A percentile compares a stretch with the other conserved stretches of the same genome.
Conservation (phyloP, 2,113 vertebrate genomes). For the Lagenorhynchus albirostris region DNA sequence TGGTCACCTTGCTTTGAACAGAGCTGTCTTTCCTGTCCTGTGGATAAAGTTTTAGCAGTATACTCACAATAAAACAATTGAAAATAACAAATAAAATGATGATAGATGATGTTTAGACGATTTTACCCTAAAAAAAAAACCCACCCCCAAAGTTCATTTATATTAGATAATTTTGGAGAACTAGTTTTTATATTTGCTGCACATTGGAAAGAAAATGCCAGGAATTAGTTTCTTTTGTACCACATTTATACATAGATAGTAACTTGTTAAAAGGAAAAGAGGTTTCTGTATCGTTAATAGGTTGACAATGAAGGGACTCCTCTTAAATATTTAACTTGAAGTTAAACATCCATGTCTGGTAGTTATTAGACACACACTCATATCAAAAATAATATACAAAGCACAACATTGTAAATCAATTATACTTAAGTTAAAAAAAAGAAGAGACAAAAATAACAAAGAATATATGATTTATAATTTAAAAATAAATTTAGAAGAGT, state of each 20-base stretch:
- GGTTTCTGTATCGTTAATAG: neutral
- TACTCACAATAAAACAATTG: conserved; percentile 7
- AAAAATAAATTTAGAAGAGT: neutral
- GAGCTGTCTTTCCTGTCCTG: neutral
- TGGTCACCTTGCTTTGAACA: neutral
- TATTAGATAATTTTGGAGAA: neutral
- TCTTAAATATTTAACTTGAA: neutral
- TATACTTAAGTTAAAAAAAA: neutral
- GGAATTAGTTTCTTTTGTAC: neutral
- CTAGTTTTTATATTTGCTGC: neutral
- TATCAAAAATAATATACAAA: neutral
- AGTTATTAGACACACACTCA: neutral
- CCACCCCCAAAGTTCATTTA: neutral
- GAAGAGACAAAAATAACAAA: neutral
- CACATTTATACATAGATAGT: neutral
- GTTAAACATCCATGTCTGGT: neutral
- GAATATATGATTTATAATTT: neutral
- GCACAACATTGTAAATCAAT: neutral
- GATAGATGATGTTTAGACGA: neutral
- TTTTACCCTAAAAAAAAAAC: neutral
- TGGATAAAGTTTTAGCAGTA: conserved; percentile 33
- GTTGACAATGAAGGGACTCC: neutral
- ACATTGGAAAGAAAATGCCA: neutral
- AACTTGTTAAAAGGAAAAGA: neutral
- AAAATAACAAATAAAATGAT: neutral